Conservation (phyloP, 2,888 invertebrate genomes). For the Slavum lentiscoides region DNA sequence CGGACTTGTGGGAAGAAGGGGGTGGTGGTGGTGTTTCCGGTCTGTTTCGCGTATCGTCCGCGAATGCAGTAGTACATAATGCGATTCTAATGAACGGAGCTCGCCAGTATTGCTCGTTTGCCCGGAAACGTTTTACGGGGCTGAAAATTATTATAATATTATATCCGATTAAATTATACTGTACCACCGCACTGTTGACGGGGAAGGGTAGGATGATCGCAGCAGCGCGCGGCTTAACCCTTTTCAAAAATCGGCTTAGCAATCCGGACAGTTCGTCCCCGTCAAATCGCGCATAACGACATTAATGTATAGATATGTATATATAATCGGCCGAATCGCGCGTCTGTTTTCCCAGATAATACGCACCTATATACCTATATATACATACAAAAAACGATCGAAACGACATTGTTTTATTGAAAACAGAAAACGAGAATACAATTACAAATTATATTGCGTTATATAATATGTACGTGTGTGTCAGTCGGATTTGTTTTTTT, state of each 20-base stretch:
- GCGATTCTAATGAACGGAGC: conserved; percentile 47
- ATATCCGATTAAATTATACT: conserved; percentile 47
- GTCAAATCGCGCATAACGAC: conserved; percentile 1
- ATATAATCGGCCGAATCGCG: conserved; percentile 1
- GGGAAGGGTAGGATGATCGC: too few relatives aligned
- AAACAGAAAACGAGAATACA: too few relatives aligned
- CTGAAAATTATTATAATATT: conserved; percentile 49
- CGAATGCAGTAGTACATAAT: conserved; percentile 11
- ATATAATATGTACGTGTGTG: too few relatives aligned
- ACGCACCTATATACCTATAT: too few relatives aligned
- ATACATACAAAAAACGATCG: too few relatives aligned
- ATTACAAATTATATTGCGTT: too few relatives aligned
- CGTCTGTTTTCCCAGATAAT: neutral
- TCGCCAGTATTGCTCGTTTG: conserved; percentile 40
- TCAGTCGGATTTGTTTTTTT: too few relatives aligned
- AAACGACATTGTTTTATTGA: too few relatives aligned
- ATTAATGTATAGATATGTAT: neutral
- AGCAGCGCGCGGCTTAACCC: conserved; percentile 22
- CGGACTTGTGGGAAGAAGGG: too few relatives aligned
- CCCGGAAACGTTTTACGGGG: conserved; percentile 47
- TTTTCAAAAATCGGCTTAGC: conserved; percentile 44
- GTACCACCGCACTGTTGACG: neutral
- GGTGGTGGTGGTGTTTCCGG: conserved; percentile 29
- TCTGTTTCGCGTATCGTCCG: conserved; percentile 37
- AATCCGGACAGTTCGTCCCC: neutral